Conservation (phyloP, 2,113 vertebrate species). For the Eulacestoma nigropectus region DNA sequence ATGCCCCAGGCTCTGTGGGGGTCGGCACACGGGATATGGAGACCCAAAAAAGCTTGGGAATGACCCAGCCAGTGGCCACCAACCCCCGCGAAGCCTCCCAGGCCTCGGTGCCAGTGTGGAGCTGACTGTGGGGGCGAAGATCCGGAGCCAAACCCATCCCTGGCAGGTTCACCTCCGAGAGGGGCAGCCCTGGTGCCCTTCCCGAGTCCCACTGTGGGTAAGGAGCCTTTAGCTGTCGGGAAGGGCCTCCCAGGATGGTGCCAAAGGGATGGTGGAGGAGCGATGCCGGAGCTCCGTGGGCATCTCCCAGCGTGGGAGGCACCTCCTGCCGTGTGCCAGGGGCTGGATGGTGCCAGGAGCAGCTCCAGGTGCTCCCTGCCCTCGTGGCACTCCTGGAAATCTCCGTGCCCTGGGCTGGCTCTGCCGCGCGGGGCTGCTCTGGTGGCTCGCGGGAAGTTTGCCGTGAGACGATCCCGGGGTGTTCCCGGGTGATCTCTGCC, state of each 20-base stretch:
- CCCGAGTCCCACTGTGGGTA: not conserved
- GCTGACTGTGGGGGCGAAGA: not conserved
- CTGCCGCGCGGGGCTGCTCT: not conserved
- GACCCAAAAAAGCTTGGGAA: not conserved
- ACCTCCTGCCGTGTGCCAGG: not conserved
- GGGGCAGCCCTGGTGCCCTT: not conserved
- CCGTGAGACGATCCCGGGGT: rapidly evolving
- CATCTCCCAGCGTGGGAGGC: not conserved
- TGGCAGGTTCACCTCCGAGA: not conserved
- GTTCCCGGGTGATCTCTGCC: not conserved
- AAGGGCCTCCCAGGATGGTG: not conserved
- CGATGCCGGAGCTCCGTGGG: rapidly evolving
- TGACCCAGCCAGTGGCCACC: not conserved
- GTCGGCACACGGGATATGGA: rapidly evolving
- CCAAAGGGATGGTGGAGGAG: not conserved
- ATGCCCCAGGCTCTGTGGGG: not conserved
- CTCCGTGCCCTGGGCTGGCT: not conserved
- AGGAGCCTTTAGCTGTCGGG: not conserved
- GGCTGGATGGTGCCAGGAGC: not conserved
- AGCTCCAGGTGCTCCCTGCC: not conserved
- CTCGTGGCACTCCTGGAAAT: not conserved
- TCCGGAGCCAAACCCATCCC: not conserved
- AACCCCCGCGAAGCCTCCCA: not conserved
- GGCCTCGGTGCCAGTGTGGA: rapidly evolving
- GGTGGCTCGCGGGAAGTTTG: not conserved